Base-by-base conservation (phyloP, 1,140 invertebrate genomes). In the Pseudachorutes palmiensis region DNA sequence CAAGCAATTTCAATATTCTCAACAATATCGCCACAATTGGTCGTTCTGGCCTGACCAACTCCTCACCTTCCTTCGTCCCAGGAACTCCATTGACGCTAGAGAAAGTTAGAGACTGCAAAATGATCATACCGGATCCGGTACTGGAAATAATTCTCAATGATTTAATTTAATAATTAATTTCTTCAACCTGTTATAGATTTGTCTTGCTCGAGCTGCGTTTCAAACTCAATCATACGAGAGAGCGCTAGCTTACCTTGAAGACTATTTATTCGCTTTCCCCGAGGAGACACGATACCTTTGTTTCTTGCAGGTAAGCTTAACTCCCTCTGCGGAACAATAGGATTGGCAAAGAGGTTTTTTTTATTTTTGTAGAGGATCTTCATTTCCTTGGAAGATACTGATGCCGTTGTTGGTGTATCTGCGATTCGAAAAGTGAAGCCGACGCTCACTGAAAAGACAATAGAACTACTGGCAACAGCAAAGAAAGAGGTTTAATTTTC, bases 401-500 rank as follows among this genome's bases (percentile, higher is more conserved):
- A 55, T 26, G 12, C 51, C 24, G 51, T 55, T 55, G 24, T 55
- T 55, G 51, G 51, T 5, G 51, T 24, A 19, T 12, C 51, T 14
- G 51, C 51, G 24, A 26, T 55, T 24, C 51, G 51, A 16, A 55
- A 26, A 24, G 24, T 9, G 5, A 55, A 55, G 24, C 51, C 51
- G 24, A 55, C 12, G 9, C 9, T 55, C 24, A 14, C 9, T 22
- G 51, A 55, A 26, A 22, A 55, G 24, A 55, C 51, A 22, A 9
- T 55, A 5, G 51, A 55, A 24, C 51, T 55, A 14, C 24, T 55
- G 24, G 51, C 51, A 16, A 55, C 51, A 12, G 51, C 51, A 14
- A 12, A 24, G 24, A 55, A 55, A 55, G 51, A 55, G 51, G 51
- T 55, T 5, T 45, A 45, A 45, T 45, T 45, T 45, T n/a, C n/a